Conservation (phyloP, 2,888 invertebrate genomes). For the Acrobasis consociella region DNA sequence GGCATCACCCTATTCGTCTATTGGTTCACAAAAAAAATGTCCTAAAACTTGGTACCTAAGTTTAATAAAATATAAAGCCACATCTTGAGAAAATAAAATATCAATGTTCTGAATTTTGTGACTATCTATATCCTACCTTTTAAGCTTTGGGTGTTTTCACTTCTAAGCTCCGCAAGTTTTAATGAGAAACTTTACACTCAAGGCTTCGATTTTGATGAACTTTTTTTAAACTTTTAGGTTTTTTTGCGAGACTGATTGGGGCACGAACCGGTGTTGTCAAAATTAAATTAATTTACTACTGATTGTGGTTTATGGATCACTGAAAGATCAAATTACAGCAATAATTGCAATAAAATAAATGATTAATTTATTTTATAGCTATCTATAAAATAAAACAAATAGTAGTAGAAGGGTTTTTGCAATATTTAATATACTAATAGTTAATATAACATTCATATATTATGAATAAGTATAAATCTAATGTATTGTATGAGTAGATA, state of each 20-base stretch:
- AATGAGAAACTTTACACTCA: slow-evolving; percentile 25
- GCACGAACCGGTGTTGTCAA: neutral
- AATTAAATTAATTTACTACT: neutral
- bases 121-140: slow-evolving; percentile 39
- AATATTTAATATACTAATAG: no score
- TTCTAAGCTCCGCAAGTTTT: slow-evolving; percentile 30
- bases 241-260: neutral
- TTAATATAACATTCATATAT: no score
- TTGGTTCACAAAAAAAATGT: no score
- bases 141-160: slow-evolving; percentile 40
- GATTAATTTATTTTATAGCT: no score
- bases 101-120: slow-evolving; percentile 30
- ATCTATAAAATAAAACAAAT: no score
- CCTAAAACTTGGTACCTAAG: no score
- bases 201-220: slow-evolving; percentile 17
- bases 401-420: no score
- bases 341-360: neutral
- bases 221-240: neutral
- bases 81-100: no score
- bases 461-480: no score
- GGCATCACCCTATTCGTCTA: no score
- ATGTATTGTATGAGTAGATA: no score
- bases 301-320: neutral
- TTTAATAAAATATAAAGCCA: no score
- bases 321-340: neutral